Evolutionary conservation across 2,797 vertebrate species (phyloP), one percentile per base, ranked within the genome.

Genomic region (Petrocephalus schoutedeni): DNA sequence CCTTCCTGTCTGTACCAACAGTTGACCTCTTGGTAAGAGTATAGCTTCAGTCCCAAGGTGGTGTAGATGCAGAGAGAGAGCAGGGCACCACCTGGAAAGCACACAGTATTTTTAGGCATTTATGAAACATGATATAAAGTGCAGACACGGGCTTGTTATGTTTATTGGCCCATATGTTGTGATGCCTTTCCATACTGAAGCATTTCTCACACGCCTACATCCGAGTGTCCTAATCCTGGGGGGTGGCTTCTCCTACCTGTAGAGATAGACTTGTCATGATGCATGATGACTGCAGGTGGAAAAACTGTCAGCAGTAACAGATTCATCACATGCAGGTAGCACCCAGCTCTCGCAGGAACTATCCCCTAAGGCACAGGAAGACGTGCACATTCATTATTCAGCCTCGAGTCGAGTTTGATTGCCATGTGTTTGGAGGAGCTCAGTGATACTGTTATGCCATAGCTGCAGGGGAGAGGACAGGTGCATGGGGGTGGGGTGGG

Each of bases 81-180:
- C 59, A 93, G 87, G n/a, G 90, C 89, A 16, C 93, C 93, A 86
- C 91, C 93, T 94, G 64, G 86, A 89, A 90, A 93, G 88, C 82
- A 58, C 16, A 87, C 21, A 90, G 74, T n/a, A 21, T 9, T 56
- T 41, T 14, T 36, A 56, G 45, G 49, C 23, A 45, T 14, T 86
- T 19, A 80, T 16, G 10, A 54, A 71, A 41, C 28, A 86, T 3
- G 54, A 45, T 23, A 71, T 28, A 85, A 16, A 85, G 28, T 14
- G 0, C 19, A 53, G 21, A 54, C 4, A 28, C 56, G 32, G 12
- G n/a, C 0, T 12, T 57, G 10, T 32, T 36, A 36, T 36, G 82
- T 6, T 56, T 28, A 23, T 36, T 41, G 28, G 12, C 23, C 9
- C 84, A 58, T 36, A 41, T 32, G 23, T 5, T 36, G 84, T 19